A percentile compares a stretch with the other conserved stretches of the same genome.
These are phyloP conservation scores for Oscheius sp. DNA, from an alignment of 2,888 invertebrate species.

Conservation along the genomic window DNA sequence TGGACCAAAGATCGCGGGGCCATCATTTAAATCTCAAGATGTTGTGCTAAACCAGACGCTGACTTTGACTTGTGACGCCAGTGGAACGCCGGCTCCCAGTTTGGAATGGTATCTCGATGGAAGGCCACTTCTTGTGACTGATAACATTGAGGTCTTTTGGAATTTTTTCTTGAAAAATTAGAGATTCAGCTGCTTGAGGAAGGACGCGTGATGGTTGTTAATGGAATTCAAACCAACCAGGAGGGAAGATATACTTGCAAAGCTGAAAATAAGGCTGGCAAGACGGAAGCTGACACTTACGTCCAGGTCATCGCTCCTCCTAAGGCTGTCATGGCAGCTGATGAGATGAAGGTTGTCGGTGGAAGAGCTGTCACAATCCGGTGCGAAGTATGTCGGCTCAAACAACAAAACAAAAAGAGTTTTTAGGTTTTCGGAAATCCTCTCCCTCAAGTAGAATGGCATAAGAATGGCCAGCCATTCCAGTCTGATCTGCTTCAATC, in stretches of 20 bases:
- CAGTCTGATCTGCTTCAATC: slow-evolving; percentile 62
- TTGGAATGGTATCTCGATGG: slow-evolving; percentile 61
- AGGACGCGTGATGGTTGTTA: slow-evolving; percentile 33
- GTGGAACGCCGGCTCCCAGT: slow-evolving; percentile 39
- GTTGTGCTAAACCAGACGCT: slow-evolving; percentile 71
- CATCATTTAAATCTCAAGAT: slow-evolving; percentile 61
- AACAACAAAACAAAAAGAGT: too few species aligned
- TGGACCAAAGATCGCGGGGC: slow-evolving; percentile 73
- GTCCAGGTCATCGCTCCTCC: slow-evolving; percentile 65
- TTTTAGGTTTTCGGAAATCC: slow-evolving; percentile 71
- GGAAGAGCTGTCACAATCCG: slow-evolving; percentile 71
- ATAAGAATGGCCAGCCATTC: slow-evolving; percentile 74
- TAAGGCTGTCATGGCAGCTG: slow-evolving; percentile 46
- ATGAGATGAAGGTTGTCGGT: slow-evolving; percentile 68
- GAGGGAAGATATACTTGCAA: slow-evolving; percentile 72
- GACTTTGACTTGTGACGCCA: slow-evolving; percentile 70
- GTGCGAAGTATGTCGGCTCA: too few species aligned
- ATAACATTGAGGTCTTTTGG: slow-evolving; percentile 37
- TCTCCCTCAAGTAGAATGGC: slow-evolving; percentile 69
- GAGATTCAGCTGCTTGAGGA: slow-evolving; percentile 34
- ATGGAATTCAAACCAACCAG: slow-evolving; percentile 49
- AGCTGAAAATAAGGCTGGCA: slow-evolving; percentile 72
- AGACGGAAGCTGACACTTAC: slow-evolving; percentile 67
- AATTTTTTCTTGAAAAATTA: slow-evolving; percentile 6
- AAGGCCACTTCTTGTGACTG: slow-evolving; percentile 41